Base-by-base conservation (phyloP, 1,140 invertebrate species). In the Ooceraea biroi region DNA sequence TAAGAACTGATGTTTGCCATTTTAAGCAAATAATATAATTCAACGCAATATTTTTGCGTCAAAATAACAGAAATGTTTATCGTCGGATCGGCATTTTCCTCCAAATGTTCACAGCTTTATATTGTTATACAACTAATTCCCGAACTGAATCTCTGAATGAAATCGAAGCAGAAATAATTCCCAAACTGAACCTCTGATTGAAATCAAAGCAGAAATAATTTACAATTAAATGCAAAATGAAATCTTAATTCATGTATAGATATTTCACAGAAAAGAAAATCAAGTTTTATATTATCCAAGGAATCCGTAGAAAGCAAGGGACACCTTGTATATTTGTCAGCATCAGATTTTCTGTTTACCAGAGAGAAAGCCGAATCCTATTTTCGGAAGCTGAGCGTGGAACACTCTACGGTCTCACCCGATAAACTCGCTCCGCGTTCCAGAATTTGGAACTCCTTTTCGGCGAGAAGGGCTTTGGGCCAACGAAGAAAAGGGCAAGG, bases 341-440 rank as follows among this genome's bases (percentile, higher is more conserved):
- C 69, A 52, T 69, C 72, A 71, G n/a, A 87, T 84, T 85, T 78
- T 48, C 14, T 61, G 60, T 36, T 86, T 63, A 63, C 30, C 65
- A 12, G 3, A 46, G 58, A 69, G 57, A 82, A 50, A 73, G 25
- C 27, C 44, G 73, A 73, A 73, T 82, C 30, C 36, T 44, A 83
- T 88, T 88, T 85, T 77, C 65, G 17, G 44, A 80, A 80, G 36
- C 52, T 71, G n/a, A 25, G 36, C 58, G 19, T 17, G 44, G 22
- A 76, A 36, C 41, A 30, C 41, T 61, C 52, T 44, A 8, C 30
- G 65, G 22, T 55, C 46, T 10, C 44, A 73, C 12, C 8, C 36
- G 52, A 72, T 61, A 87, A 84, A 50, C 74, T 88, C 50, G 55
- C 25, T 52, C 77, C 12, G 52, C 27, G 60, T 87, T 22, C 46